A percentile compares a stretch with the other conserved stretches of the same genome.
phyloP scores from a whole-genome alignment of 2,113 vertebrate genomes.

The Ceyx melanurus region DNA sequence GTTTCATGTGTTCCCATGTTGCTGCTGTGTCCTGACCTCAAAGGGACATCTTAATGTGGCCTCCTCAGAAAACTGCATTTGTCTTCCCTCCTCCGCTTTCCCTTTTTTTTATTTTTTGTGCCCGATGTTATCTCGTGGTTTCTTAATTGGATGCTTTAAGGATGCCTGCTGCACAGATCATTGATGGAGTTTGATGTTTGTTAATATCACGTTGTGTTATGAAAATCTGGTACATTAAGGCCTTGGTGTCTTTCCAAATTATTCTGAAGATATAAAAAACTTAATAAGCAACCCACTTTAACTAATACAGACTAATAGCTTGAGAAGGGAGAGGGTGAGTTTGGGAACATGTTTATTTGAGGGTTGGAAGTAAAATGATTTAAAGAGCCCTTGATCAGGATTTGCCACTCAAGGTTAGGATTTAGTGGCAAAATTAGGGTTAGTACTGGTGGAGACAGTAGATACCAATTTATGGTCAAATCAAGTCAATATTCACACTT shows the following conservation, averaged over 20 bases:
- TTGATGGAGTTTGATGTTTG: slow-evolving; percentile 73
- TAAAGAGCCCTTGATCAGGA: background rate
- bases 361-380: background rate
- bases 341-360: background rate
- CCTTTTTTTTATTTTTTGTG: background rate
- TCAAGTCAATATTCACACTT: background rate
- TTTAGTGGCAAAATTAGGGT: slow-evolving; percentile 19
- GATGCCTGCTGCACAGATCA: slow-evolving; percentile 57
- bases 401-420: background rate
- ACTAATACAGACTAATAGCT: background rate
- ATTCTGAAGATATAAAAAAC: slow-evolving; percentile 45
- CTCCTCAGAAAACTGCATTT: slow-evolving; percentile 27
- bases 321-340: background rate
- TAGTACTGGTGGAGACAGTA: background rate
- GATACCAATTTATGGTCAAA: background rate
- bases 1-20: background rate
- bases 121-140: slow-evolving; percentile 63
- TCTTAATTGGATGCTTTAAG: slow-evolving; percentile 74
- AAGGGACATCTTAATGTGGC: background rate
- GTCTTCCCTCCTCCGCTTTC: background rate
- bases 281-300: slow-evolving; percentile 47
- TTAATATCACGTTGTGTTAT: slow-evolving; percentile 60
- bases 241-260: slow-evolving; percentile 61
- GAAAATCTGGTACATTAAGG: slow-evolving; percentile 67
- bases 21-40: slow-evolving; percentile 14